These are phyloP conservation scores for Acronicta aceris DNA, from an alignment of 2,888 invertebrate genomes.

Conservation along the genomic window DNA sequence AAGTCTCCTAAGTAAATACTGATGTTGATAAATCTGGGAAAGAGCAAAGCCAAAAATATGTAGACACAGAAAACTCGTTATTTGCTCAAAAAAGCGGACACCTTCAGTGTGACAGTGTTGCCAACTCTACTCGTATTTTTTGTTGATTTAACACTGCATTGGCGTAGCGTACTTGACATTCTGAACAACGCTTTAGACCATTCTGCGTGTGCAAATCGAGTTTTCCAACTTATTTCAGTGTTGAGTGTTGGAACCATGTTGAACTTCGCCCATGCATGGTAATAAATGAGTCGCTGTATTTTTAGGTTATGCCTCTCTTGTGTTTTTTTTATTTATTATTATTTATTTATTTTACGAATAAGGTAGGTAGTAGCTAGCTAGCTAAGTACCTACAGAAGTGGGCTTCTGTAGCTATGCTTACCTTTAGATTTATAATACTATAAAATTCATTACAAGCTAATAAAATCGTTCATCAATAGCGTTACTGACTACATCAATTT, in stretches of 20 bases:
- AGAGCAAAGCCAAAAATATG: slow-evolving; percentile 30
- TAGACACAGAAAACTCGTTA: slow-evolving; percentile 37
- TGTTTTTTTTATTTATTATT: too few relatives aligned
- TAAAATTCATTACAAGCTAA: too few relatives aligned
- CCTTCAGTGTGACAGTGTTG: slow-evolving; percentile 45
- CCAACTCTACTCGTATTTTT: slow-evolving; percentile 54
- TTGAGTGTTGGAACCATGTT: slow-evolving; percentile 29
- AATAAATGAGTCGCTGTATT: slow-evolving; percentile 29
- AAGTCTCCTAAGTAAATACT: slow-evolving; percentile 24
- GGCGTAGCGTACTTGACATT: slow-evolving; percentile 65
- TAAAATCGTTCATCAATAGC: too few relatives aligned
- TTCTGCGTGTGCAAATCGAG: slow-evolving; percentile 57
- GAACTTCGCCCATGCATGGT: slow-evolving; percentile 33
- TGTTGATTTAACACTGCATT: slow-evolving; percentile 58
- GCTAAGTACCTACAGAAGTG: too few relatives aligned
- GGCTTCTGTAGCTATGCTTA: too few relatives aligned
- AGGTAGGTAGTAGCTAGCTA: too few relatives aligned
- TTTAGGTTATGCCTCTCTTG: not conserved
- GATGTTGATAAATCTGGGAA: slow-evolving; percentile 24
- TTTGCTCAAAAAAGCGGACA: slow-evolving; percentile 51
- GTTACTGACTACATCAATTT: too few relatives aligned
- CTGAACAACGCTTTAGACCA: slow-evolving; percentile 60
- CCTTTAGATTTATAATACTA: too few relatives aligned
- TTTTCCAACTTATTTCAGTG: slow-evolving; percentile 61
- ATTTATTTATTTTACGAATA: too few relatives aligned